A percentile compares a stretch with the other conserved stretches of the same genome.
Evolutionary conservation across 2,888 invertebrate genomes (phyloP).

Genomic region (Brachyptera risi): DNA sequence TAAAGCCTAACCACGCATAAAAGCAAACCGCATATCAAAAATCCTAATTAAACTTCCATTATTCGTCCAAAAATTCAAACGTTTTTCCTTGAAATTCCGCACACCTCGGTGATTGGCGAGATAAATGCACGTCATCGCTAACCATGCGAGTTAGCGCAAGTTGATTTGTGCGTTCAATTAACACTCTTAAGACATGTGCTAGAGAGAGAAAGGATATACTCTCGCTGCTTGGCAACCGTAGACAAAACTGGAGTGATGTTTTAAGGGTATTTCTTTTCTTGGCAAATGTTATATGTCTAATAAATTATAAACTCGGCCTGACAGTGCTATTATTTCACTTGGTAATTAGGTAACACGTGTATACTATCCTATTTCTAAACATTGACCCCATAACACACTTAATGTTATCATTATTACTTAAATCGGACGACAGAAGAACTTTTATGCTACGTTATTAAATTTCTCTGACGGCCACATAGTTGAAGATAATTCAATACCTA

Average conservation of each 20-base stretch:
- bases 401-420: neutral
- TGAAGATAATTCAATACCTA: too few relatives aligned
- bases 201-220: neutral
- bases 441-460: too few relatives aligned
- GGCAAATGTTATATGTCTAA: constrained; percentile 24
- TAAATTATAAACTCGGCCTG: constrained; percentile 27
- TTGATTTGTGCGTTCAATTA: constrained; percentile 32
- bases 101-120: constrained; percentile 14
- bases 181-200: constrained; percentile 12
- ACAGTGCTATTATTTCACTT: constrained; percentile 30
- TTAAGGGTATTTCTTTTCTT: constrained; percentile 24
- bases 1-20: too few relatives aligned
- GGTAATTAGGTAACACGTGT: constrained; percentile 32
- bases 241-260: neutral
- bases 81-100: too few relatives aligned
- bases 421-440: neutral
- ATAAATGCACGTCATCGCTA: constrained; percentile 1
- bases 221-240: constrained; percentile 7
- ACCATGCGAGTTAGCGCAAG: constrained; percentile 11
- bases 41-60: too few relatives aligned
- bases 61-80: too few relatives aligned
- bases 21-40: too few relatives aligned
- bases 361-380: constrained; percentile 7
- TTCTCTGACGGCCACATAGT: too few relatives aligned
- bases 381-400: neutral